Conservation (phyloP, 2,113 vertebrate genomes). For the Hippocampus zosterae region DNA sequence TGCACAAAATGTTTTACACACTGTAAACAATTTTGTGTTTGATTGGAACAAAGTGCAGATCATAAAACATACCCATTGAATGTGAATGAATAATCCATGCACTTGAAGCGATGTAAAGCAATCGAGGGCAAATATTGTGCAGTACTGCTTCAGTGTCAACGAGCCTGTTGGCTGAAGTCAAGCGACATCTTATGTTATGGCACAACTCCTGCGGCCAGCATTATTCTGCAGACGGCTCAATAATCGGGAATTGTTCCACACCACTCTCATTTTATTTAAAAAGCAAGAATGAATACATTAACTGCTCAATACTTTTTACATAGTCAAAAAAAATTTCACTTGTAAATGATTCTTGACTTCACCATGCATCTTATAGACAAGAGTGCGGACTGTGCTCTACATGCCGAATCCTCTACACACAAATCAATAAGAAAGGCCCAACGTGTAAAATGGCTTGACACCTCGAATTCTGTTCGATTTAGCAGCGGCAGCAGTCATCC, state of each 20-base stretch:
- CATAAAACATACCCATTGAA: background rate
- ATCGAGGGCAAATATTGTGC: background rate
- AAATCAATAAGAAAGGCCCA: conserved; percentile 20
- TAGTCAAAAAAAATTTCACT: background rate
- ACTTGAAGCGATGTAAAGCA: background rate
- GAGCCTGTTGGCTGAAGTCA: too few relatives aligned
- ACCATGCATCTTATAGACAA: background rate
- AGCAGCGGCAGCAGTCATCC: conserved; percentile 9
- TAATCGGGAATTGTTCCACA: too few relatives aligned
- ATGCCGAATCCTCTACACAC: conserved; percentile 5
- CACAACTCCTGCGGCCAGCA: too few relatives aligned
- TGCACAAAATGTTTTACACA: background rate
- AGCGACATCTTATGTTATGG: too few relatives aligned
- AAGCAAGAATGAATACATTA: background rate
- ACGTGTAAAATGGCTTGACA: conserved; percentile 25
- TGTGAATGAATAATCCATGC: background rate
- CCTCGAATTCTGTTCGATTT: conserved; percentile 37
- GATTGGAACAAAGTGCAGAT: background rate
- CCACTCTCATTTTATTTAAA: too few relatives aligned
- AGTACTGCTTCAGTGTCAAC: too few relatives aligned
- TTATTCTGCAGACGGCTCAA: too few relatives aligned
- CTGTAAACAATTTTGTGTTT: background rate
- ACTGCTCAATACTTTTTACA: background rate
- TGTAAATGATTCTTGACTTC: background rate
- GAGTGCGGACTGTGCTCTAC: background rate